Base-by-base conservation (phyloP, 2,113 vertebrate species). In the Semnornis frantzii region DNA sequence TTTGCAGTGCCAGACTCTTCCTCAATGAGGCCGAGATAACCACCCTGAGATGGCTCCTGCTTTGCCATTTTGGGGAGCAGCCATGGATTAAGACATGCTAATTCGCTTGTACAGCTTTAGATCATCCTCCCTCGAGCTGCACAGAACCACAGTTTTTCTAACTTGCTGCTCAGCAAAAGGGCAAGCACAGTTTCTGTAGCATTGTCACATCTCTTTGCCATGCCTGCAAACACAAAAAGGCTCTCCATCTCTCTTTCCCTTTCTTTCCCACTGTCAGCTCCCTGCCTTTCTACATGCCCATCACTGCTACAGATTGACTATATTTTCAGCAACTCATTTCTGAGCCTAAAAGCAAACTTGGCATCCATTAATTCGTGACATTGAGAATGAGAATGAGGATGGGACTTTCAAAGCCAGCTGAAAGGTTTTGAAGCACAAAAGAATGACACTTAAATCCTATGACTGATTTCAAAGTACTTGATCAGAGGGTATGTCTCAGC, bases 41-140 rank as follows among this genome's bases (percentile, higher is more conserved):
- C 17, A 33, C 7, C 52, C 79, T 12, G 60, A 42, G 68, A 31
- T 50, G 54, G 46, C 65, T 92, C 60, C 69, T 68, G 64, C 60
- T 44, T 74, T 59, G 69, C 37, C 28, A 5, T 85, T 87, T 23
- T 94, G 90, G 82, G 92, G 85, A 88, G 19, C 85, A 94, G 82
- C 82, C 93, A 90, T 14, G 79, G 87, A 55, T 84, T 87, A 52
- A 80, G 65, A 71, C 8, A 1, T 64, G 58, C 62, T 88, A 68
- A 93, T 92, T 92, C 91, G 44, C 91, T 91, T 39, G 81, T 86
- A 75, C 44, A 59, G 80, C 73, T 90, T 90, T 65, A 44, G 66
- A 28, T 85, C 87, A 85, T 87, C 71, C 46, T 90, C 84, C 86
- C 60, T 72, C 52, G 6, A 87, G 89, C 74, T 59, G 52, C 50